phyloP scores from a whole-genome alignment of 2,888 invertebrate species.

The Scaptomyza caliginosa region DNA sequence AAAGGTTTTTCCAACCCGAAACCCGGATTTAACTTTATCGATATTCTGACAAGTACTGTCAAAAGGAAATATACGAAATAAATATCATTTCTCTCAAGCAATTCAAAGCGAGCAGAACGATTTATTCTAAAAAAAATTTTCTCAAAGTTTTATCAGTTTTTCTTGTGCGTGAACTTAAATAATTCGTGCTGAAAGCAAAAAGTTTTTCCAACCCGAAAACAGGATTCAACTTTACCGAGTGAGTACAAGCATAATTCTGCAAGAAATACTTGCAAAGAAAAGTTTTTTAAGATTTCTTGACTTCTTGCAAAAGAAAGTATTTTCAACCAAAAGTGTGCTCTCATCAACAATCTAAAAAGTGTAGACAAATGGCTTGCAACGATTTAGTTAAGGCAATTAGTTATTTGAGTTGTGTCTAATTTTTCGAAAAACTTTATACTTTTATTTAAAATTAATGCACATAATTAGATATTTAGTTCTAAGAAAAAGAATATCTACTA shows the following conservation, averaged over 20 bases:
- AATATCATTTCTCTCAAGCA: too few species aligned
- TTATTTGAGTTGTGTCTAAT: conserved; percentile 25
- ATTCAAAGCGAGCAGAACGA: too few species aligned
- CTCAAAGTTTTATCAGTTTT: neutral
- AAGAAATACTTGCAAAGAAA: neutral
- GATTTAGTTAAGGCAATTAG: neutral
- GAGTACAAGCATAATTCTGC: neutral
- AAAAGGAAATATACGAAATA: too few species aligned
- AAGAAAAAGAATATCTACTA: conserved; percentile 36
- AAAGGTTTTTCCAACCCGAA: neutral
- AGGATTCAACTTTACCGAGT: neutral
- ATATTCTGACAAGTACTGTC: too few species aligned
- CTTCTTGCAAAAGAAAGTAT: too few species aligned
- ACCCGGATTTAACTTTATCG: neutral
- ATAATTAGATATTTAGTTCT: conserved; percentile 40
- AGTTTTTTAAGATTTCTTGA: too few species aligned
- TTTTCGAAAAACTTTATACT: conserved; percentile 15
- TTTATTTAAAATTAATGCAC: conserved; percentile 55
- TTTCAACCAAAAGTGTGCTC: too few species aligned
- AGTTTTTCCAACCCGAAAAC: neutral
- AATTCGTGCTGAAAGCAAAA: neutral
- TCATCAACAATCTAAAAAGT: too few species aligned
- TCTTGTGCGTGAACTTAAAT: neutral
- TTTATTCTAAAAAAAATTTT: too few species aligned
- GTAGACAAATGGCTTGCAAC: too few species aligned